Evolutionary conservation across 2,113 vertebrate species (phyloP).

Genomic region (Rissa tridactyla): DNA sequence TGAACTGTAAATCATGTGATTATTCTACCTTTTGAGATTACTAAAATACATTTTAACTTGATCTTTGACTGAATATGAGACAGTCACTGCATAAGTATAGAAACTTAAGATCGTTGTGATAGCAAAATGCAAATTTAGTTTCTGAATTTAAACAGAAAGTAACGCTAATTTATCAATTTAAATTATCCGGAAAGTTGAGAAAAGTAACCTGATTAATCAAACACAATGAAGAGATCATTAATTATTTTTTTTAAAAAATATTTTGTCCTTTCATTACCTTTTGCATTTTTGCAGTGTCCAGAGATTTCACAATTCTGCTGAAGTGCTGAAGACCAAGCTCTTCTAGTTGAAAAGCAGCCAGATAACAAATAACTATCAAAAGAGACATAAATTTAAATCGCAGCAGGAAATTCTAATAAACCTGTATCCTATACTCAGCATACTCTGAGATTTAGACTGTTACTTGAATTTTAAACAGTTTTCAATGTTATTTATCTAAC

Average conservation of each 20-base stretch:
- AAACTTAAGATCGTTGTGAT: background rate
- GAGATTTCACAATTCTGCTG: conserved; percentile 80
- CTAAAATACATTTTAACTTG: background rate
- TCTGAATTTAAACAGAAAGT: background rate
- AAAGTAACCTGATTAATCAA: background rate
- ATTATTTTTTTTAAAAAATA: background rate
- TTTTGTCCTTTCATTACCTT: conserved; percentile 73
- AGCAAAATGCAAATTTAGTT: background rate
- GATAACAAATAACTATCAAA: conserved; percentile 86
- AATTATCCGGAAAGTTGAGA: background rate
- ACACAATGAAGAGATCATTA: background rate
- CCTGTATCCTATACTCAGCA: background rate
- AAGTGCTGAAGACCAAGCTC: conserved; percentile 83
- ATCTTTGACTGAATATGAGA: background rate
- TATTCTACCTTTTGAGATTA: background rate
- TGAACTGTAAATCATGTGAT: background rate
- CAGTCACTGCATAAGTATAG: background rate
- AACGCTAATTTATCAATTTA: background rate
- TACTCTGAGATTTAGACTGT: background rate
- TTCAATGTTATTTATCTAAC: background rate
- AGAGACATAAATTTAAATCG: conserved; percentile 23
- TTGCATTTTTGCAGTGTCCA: conserved; percentile 79
- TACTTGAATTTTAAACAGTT: background rate
- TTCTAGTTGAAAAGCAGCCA: conserved; percentile 84
- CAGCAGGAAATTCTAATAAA: background rate